Evolutionary conservation across 1,140 invertebrate species (phyloP).

Genomic region (Oedothorax gibbosus): DNA sequence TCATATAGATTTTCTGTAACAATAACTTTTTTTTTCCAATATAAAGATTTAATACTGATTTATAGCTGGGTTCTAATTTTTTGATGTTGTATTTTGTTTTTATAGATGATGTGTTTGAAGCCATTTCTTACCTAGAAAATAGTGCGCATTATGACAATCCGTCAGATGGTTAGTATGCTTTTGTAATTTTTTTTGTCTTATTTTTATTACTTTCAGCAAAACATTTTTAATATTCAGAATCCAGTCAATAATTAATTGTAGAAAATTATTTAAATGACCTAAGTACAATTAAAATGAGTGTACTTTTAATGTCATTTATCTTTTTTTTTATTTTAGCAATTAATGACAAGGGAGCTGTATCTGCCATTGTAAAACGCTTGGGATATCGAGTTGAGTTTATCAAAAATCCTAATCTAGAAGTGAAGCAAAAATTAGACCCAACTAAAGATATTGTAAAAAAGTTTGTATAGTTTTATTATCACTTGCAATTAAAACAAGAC

Average conservation of each 20-base stretch:
- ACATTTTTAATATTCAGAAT: neutral
- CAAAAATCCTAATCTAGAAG: conserved; percentile 39
- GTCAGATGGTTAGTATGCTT: conserved; percentile 63
- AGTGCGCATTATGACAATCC: conserved; percentile 71
- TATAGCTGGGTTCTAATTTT: neutral
- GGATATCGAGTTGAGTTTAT: conserved; percentile 44
- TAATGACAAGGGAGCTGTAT: conserved; percentile 2
- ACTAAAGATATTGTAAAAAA: conserved; percentile 15
- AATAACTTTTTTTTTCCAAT: no score
- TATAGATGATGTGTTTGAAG: conserved; percentile 78
- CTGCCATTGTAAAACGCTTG: conserved; percentile 33
- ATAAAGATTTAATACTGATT: no score
- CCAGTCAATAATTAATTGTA: neutral
- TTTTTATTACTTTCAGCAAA: neutral
- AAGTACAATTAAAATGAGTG: conserved; percentile 73
- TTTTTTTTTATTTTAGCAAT: conserved; percentile 34
- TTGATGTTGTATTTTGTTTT: conserved; percentile 23
- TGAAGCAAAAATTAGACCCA: neutral
- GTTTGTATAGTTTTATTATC: neutral
- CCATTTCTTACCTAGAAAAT: conserved; percentile 76
- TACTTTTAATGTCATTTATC: conserved; percentile 70
- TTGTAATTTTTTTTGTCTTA: neutral
- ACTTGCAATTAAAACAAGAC: neutral
- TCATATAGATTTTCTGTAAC: no score
- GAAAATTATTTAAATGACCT: neutral